phyloP scores from a whole-genome alignment of 2,888 invertebrate genomes.

The Erpobdella octoculata region DNA sequence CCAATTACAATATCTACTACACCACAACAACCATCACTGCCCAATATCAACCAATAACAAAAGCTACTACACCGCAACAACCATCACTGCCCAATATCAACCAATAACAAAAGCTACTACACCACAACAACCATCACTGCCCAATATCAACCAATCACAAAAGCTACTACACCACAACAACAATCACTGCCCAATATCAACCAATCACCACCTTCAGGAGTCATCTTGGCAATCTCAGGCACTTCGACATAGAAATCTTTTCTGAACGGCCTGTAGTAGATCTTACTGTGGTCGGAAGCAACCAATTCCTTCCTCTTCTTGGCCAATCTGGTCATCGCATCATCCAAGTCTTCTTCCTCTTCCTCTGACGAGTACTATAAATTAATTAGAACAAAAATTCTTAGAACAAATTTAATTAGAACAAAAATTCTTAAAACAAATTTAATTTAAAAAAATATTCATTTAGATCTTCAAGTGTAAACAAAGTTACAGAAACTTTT shows the following conservation, averaged over 20 bases:
- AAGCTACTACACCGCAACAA: too few relatives aligned
- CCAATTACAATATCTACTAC: too few relatives aligned
- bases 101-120: not conserved
- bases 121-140: too few relatives aligned
- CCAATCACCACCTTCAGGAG: slow-evolving; percentile 59
- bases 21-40: too few relatives aligned
- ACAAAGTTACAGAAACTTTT: too few relatives aligned
- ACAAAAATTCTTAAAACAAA: not conserved
- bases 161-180: not conserved
- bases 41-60: too few relatives aligned
- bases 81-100: not conserved
- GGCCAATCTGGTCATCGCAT: slow-evolving; percentile 60
- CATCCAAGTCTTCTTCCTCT: slow-evolving; percentile 82
- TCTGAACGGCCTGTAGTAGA: slow-evolving; percentile 78
- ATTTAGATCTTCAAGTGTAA: too few relatives aligned
- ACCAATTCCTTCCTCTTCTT: slow-evolving; percentile 59
- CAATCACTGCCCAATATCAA: not conserved
- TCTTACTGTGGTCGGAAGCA: slow-evolving; percentile 54
- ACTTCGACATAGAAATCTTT: slow-evolving; percentile 96
- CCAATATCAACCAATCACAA: not conserved
- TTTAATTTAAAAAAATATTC: not conserved
- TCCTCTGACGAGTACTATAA: slow-evolving; percentile 86
- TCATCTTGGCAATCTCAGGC: slow-evolving; percentile 87
- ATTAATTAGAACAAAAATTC: not conserved
- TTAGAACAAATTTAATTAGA: slow-evolving; percentile 1